These are phyloP conservation scores for Zelostemma sp. DNA, from an alignment of 1,140 invertebrate species.

Conservation along the genomic window DNA sequence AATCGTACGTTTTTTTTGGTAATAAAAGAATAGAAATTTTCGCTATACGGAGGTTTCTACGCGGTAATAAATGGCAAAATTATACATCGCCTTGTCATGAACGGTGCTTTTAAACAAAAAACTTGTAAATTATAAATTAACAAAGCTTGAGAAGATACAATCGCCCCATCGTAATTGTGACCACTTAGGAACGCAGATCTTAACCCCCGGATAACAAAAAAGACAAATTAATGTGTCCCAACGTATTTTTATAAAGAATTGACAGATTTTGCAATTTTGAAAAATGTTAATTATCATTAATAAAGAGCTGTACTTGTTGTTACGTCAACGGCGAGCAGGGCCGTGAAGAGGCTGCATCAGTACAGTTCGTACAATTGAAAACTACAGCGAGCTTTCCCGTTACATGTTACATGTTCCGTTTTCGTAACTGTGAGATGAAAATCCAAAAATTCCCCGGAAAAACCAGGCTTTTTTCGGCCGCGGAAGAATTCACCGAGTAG, in stretches of 20 bases:
- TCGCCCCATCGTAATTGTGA: neutral
- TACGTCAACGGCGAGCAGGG: constrained; percentile 68
- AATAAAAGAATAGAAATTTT: no score
- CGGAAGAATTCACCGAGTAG: neutral
- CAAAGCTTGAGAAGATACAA: constrained; percentile 12
- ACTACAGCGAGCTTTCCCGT: constrained; percentile 48
- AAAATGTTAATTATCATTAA: constrained; percentile 72
- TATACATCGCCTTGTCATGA: constrained; percentile 10
- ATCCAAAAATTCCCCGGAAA: neutral
- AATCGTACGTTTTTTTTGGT: no score
- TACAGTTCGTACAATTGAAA: constrained; percentile 51
- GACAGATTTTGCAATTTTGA: constrained; percentile 44
- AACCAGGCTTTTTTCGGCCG: constrained; percentile 4
- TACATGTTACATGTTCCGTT: constrained; percentile 48
- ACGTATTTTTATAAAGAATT: constrained; percentile 14
- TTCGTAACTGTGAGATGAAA: constrained; percentile 19
- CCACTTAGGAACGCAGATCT: neutral
- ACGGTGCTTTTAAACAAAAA: constrained; percentile 34
- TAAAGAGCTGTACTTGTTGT: constrained; percentile 70
- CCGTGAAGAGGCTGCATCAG: constrained; percentile 65
- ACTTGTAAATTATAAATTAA: constrained; percentile 43
- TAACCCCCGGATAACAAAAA: neutral
- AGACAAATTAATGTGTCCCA: constrained; percentile 27
- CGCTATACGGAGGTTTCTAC: neutral
- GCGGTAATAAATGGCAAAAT: constrained; percentile 34